phyloP scores from a whole-genome alignment of 1,140 invertebrate species.

The Dendrolimus kikuchii region DNA sequence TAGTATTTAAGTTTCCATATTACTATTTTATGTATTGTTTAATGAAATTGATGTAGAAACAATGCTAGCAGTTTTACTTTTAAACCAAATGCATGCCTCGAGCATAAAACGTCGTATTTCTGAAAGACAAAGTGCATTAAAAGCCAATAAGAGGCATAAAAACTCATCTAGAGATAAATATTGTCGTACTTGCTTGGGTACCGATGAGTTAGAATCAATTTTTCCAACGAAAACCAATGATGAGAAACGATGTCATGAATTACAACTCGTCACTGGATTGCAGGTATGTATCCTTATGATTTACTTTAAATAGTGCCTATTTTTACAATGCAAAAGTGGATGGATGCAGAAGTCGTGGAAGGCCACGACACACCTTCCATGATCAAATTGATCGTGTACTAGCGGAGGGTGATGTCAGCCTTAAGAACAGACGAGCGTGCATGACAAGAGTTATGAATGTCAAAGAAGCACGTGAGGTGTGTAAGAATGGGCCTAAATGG shows the following conservation, averaged over 20 bases:
- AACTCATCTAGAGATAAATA: constrained; percentile 16
- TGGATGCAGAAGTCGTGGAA: no score
- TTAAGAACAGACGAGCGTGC: no score
- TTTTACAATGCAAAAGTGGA: not conserved
- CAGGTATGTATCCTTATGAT: constrained; percentile 21
- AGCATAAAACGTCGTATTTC: constrained; percentile 3
- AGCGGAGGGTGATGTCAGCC: no score
- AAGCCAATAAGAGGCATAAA: constrained; percentile 14
- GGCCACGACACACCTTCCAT: no score
- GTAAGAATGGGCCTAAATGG: no score
- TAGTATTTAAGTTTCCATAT: no score
- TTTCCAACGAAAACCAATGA: constrained; percentile 33
- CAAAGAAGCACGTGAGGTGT: no score
- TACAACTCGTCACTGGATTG: constrained; percentile 37
- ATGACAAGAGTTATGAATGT: no score
- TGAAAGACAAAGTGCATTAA: constrained; percentile 6
- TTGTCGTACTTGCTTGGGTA: constrained; percentile 43
- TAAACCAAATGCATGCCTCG: constrained; percentile 10
- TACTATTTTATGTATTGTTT: no score
- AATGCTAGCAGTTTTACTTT: constrained; percentile 15
- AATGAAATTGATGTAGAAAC: constrained; percentile 4
- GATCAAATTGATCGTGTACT: no score
- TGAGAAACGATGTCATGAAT: constrained; percentile 32
- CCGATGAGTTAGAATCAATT: constrained; percentile 31
- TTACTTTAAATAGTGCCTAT: not conserved